These are phyloP conservation scores for Drosophila willistoni DNA, from an alignment of 1,140 invertebrate genomes.

Conservation along the genomic window DNA sequence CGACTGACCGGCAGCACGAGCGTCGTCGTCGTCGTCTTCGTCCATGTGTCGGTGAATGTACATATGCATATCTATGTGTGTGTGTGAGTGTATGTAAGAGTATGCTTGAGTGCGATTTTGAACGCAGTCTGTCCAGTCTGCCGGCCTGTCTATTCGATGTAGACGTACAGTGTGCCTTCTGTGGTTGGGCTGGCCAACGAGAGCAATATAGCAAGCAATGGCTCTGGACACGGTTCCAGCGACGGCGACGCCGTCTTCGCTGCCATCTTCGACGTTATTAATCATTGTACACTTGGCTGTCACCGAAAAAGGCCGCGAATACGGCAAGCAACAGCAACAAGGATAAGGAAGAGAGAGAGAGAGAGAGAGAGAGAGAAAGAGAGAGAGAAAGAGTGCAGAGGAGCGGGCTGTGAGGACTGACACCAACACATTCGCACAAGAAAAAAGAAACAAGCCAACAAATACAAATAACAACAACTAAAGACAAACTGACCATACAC, in stretches of 20 bases:
- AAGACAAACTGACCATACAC: slow-evolving; percentile 68
- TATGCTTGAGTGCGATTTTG: slow-evolving; percentile 36
- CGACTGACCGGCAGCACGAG: slow-evolving; percentile 59
- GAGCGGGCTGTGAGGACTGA: slow-evolving; percentile 31
- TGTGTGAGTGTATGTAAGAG: slow-evolving; percentile 18
- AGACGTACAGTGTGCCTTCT: slow-evolving; percentile 53
- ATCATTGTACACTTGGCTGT: slow-evolving; percentile 83
- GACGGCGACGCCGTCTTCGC: slow-evolving; percentile 60
- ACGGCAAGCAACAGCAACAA: slow-evolving; percentile 52
- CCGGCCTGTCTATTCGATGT: slow-evolving; percentile 40
- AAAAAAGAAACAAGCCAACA: slow-evolving; percentile 58
- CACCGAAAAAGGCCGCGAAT: slow-evolving; percentile 80
- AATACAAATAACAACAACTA: slow-evolving; percentile 50
- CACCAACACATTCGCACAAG: slow-evolving; percentile 25
- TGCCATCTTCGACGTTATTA: slow-evolving; percentile 80
- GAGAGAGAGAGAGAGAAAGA: slow-evolving; percentile 9
- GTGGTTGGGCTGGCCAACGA: slow-evolving; percentile 65
- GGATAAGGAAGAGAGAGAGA: slow-evolving; percentile 49
- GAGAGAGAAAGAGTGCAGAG: neutral
- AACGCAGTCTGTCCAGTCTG: slow-evolving; percentile 32
- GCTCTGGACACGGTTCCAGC: slow-evolving; percentile 30
- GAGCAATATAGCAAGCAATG: slow-evolving; percentile 4
- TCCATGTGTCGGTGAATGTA: slow-evolving; percentile 41
- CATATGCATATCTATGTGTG: slow-evolving; percentile 9
- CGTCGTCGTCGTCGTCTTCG: slow-evolving; percentile 57